Percentiles rank a stretch among this genome's conserved stretches.
These are phyloP conservation scores for Amorpha juglandis DNA, from an alignment of 2,888 invertebrate genomes.

Conservation along the genomic window DNA sequence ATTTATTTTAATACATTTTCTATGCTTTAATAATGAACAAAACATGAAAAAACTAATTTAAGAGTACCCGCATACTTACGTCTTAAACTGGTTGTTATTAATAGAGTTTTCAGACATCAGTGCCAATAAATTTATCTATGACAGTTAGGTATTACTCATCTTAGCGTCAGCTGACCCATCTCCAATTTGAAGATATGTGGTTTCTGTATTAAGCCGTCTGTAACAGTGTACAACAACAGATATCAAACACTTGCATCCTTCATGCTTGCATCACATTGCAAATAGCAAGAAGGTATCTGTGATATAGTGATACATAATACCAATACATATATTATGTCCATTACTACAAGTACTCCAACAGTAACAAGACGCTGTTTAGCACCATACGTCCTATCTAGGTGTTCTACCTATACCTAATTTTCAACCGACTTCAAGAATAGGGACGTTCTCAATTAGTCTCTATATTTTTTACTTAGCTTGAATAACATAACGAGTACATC, in stretches of 20 bases:
- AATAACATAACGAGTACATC: no score
- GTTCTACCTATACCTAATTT: no score
- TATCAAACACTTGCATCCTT: neutral
- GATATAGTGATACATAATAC: neutral
- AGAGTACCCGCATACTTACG: neutral
- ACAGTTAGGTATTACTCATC: neutral
- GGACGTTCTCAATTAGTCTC: no score
- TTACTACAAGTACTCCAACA: neutral
- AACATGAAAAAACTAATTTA: neutral
- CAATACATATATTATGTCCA: neutral
- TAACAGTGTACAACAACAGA: neutral
- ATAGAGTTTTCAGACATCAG: neutral
- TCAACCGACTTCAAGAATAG: no score
- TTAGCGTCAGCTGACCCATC: neutral
- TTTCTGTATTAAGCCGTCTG: neutral
- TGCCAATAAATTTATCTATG: conserved; percentile 12
- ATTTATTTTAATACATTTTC: neutral
- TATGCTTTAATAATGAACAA: neutral
- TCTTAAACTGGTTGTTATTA: conserved; percentile 9
- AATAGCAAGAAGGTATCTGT: conserved; percentile 22
- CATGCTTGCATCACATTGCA: conserved; percentile 33
- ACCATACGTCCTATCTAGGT: no score
- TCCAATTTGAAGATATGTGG: neutral
- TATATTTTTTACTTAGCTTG: no score
- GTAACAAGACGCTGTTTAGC: neutral